Percentiles rank a stretch among this genome's conserved stretches.
These are phyloP conservation scores for Mormyrops boulengeri DNA, from an alignment of 2,797 vertebrate genomes.

Conservation along the genomic window DNA sequence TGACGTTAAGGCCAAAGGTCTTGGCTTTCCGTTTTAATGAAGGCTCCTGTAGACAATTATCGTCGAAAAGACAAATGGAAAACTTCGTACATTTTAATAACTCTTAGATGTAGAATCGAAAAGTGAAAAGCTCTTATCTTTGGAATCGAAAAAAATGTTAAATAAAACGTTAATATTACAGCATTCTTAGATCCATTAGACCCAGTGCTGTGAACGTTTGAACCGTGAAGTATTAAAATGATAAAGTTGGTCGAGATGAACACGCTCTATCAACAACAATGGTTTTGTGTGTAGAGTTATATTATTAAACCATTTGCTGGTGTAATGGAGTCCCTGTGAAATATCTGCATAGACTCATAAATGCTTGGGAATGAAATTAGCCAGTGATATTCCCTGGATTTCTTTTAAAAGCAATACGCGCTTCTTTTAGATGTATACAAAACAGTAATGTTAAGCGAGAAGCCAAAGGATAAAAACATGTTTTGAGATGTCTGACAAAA, in stretches of 20 bases:
- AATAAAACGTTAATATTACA: neutral
- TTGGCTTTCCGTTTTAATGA: neutral
- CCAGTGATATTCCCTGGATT: neutral
- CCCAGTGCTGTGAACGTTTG: neutral
- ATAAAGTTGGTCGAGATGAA: slow-evolving; percentile 49
- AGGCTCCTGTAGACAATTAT: neutral
- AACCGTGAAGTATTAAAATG: slow-evolving; percentile 13
- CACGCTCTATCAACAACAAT: slow-evolving; percentile 42
- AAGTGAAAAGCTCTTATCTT: neutral
- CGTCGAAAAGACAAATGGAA: neutral
- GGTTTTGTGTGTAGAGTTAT: slow-evolving; percentile 46
- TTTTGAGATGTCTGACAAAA: neutral
- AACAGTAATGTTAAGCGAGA: neutral
- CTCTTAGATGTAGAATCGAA: neutral
- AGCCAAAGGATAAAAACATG: neutral
- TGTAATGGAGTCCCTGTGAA: slow-evolving; percentile 61
- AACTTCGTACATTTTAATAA: neutral
- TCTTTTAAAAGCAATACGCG: neutral
- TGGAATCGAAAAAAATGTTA: neutral
- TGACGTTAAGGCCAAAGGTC: neutral
- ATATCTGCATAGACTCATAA: slow-evolving; percentile 49
- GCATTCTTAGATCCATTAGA: neutral
- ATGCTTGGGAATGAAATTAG: neutral
- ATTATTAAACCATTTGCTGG: slow-evolving; percentile 59
- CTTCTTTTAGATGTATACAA: neutral